Evolutionary conservation across 2,113 vertebrate genomes (phyloP), one percentile per base, ranked within the genome.

Genomic region (Macquaria ambigua): DNA sequence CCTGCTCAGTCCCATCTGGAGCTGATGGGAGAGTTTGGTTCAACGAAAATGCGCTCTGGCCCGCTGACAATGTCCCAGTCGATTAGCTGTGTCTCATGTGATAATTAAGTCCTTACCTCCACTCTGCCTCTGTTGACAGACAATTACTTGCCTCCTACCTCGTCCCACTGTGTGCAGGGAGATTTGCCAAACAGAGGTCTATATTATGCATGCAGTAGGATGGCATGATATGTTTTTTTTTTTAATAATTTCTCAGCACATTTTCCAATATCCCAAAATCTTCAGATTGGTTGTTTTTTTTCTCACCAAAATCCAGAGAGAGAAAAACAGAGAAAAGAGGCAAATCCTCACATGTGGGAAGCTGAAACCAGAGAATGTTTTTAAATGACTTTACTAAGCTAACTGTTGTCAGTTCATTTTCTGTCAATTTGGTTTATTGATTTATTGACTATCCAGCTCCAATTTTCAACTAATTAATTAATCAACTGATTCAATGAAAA

Each of bases 1-100:
- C 82, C 87, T 67, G 63, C 73, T 79, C 70, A 0, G 68, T 75
- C 72, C 89, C 93, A 92, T 93, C 89, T 93, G 93, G 88, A 79
- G 77, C 63, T 64, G 87, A 81, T 83, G 58, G 74, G 62, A 43
- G 75, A 80, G 64, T 79, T 72, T 78, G 88, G 73, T 87, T 93
- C 85, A 91, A n/a, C 77, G 87, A 69, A 73, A 82, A 83, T 81
- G 84, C 52, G 58, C 85, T 83, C 85, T 82, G 80, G 85, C 83
- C 52, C 1, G 73, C 77, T 81, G 80, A 89, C 71, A n/a, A 77
- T 12, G 80, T 86, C 88, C 84, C 76, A 88, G 82, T 82, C 76
- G 50, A 90, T 92, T 91, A 85, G 85, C 87, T 48, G 69, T 66
- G 74, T 85, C 73, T 84, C 72, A 74, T 83, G 85, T 91, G 74